Percentiles rank a stretch among this genome's conserved stretches.
Evolutionary conservation across 1,140 invertebrate species (phyloP).

Genomic region (Tenebrio molitor): DNA sequence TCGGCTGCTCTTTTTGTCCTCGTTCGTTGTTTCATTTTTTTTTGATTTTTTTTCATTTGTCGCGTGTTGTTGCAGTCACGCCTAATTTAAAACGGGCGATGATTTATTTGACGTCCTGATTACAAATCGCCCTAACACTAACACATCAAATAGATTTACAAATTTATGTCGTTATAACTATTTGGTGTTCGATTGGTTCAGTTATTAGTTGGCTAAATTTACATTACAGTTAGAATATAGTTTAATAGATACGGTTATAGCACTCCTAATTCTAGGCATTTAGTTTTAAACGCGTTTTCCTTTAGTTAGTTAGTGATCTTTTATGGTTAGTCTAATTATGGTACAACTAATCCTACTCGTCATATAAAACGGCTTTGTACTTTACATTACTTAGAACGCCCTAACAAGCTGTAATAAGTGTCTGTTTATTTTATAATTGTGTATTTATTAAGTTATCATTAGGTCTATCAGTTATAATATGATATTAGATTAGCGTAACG

Average conservation of each 20-base stretch:
- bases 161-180: conserved; percentile 4
- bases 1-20: neutral
- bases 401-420: conserved; percentile 34
- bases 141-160: conserved; percentile 21
- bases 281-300: conserved; percentile 29
- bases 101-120: conserved; percentile 1
- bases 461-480: conserved; percentile 13
- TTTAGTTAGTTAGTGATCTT: conserved; percentile 16
- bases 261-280: conserved; percentile 27
- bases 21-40: conserved; percentile 3
- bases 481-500: neutral
- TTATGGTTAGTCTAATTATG: conserved; percentile 33
- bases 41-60: no score
- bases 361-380: conserved; percentile 39
- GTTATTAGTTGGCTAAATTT: conserved; percentile 26
- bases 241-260: conserved; percentile 32
- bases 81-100: conserved; percentile 28
- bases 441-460: conserved; percentile 24
- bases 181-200: conserved; percentile 44
- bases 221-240: conserved; percentile 32
- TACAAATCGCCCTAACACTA: conserved; percentile 28
- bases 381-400: conserved; percentile 34
- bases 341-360: conserved; percentile 24
- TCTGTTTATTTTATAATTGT: conserved; percentile 26
- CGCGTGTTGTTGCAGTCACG: neutral